Base-by-base conservation (phyloP, 2,113 vertebrate genomes). In the Dipodomys stephensi region DNA sequence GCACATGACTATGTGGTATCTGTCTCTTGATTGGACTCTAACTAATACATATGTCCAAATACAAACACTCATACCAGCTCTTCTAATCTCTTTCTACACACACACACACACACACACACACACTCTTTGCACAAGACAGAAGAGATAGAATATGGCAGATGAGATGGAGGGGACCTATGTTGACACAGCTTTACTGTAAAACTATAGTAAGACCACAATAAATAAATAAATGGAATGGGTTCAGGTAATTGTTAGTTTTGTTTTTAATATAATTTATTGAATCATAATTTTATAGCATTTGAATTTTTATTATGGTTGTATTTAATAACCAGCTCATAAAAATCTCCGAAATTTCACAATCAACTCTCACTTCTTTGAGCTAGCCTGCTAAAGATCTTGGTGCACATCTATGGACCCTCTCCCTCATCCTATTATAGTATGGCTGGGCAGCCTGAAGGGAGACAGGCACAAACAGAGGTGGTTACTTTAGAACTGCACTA, bases 251-350 rank as follows among this genome's bases (percentile, higher is more conserved):
- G 87, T 88, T 88, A 88, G 16, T n/a, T 93, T 94, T 90, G 53
- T 76, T 92, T 90, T 69, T 20, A 87, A 49, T 23, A 35, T 69
- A 90, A 88, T 72, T 80, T 68, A 90, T 92, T 74, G 60, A 76
- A 80, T 69, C 78, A 22, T 89, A 88, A 92, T 35, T 92, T 76
- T 88, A 68, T 87, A 67, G 76, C 18, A 84, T 81, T 87, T 79
- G 62, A 76, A 68, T 84, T 95, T 96, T 91, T 83, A 92, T 91
- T 86, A 76, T 88, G 35, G 53, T 28, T 71, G 22, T 68, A 32
- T 92, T 90, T 90, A 86, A 80, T 72, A 80, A 46, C 53, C 62
- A 92, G 69, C 68, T 94, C 83, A 95, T 64, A 72, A 86, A 57
- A 80, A 88, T 72, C 27, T 83, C 60, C 93, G 25, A 88, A 65